A percentile compares a stretch with the other conserved stretches of the same genome.
Evolutionary conservation across 2,113 vertebrate species (phyloP).

Genomic region (Pyxicephalus adspersus): DNA sequence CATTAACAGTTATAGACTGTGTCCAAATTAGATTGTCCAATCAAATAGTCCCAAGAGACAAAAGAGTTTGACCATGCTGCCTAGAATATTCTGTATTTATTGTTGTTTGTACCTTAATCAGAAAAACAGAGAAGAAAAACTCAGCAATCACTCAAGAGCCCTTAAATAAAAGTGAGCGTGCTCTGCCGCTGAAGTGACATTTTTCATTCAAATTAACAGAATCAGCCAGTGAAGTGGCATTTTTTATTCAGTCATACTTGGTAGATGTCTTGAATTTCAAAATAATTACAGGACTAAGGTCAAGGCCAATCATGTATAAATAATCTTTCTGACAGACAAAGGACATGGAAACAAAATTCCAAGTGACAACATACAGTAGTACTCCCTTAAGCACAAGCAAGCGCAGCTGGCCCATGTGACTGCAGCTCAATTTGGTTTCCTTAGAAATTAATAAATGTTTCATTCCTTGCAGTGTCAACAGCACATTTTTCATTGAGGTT

Average conservation of each 20-base stretch:
- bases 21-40: no score
- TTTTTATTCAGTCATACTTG: background rate
- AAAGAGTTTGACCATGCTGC: no score
- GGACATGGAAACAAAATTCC: constrained; percentile 63
- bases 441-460: constrained; percentile 68
- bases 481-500: constrained; percentile 61
- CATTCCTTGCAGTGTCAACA: constrained; percentile 64
- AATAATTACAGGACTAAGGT: constrained; percentile 58
- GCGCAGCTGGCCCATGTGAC: constrained; percentile 53
- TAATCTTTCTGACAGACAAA: constrained; percentile 60
- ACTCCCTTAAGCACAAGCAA: constrained; percentile 57
- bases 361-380: constrained; percentile 58
- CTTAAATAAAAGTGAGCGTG: no score
- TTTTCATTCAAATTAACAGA: no score
- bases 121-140: no score
- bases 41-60: no score
- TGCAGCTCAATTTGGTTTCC: constrained; percentile 64
- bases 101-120: no score
- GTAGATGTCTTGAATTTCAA: constrained; percentile 39
- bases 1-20: no score
- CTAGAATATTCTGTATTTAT: no score
- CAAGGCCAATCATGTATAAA: constrained; percentile 62
- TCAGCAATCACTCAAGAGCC: no score
- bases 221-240: background rate
- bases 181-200: no score